Evolutionary conservation across 1,140 invertebrate genomes (phyloP).

Genomic region (Sycophila sp.): DNA sequence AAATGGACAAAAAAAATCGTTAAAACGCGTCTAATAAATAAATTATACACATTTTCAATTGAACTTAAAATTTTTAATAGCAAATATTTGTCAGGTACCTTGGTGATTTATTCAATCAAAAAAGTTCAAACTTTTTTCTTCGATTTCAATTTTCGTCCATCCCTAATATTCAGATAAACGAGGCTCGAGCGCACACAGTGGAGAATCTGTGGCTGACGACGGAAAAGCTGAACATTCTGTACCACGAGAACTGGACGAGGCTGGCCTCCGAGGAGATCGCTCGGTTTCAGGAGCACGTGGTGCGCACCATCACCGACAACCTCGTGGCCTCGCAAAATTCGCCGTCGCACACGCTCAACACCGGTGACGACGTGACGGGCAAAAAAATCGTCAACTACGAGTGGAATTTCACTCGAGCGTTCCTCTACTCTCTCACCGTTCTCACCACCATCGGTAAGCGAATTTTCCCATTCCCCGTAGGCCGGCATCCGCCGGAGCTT

Average conservation of each 20-base stretch:
- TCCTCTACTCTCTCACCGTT: conserved; percentile 95
- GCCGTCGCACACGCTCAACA: conserved; percentile 44
- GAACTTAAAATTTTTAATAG: no score
- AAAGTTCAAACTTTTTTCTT: no score
- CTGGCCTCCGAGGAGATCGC: conserved; percentile 86
- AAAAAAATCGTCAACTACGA: conserved; percentile 70
- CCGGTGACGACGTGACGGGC: conserved; percentile 52
- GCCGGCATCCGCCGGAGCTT: no score
- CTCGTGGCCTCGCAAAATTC: conserved; percentile 69
- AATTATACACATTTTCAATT: no score
- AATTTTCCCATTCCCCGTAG: neutral
- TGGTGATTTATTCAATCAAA: no score
- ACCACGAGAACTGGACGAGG: conserved; percentile 94
- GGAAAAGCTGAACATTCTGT: conserved; percentile 90
- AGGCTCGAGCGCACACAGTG: conserved; percentile 79
- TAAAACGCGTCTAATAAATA: no score
- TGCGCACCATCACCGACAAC: conserved; percentile 81
- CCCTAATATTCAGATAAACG: conserved; percentile 64
- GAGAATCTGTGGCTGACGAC: conserved; percentile 96
- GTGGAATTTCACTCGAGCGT: conserved; percentile 94
- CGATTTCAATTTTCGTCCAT: no score
- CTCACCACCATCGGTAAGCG: conserved; percentile 94
- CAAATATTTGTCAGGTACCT: no score
- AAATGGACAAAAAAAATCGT: no score
- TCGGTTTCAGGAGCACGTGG: conserved; percentile 87